Evolutionary conservation across 2,113 vertebrate genomes (phyloP), one percentile per base, ranked within the genome.

Genomic region (Egretta garzetta): DNA sequence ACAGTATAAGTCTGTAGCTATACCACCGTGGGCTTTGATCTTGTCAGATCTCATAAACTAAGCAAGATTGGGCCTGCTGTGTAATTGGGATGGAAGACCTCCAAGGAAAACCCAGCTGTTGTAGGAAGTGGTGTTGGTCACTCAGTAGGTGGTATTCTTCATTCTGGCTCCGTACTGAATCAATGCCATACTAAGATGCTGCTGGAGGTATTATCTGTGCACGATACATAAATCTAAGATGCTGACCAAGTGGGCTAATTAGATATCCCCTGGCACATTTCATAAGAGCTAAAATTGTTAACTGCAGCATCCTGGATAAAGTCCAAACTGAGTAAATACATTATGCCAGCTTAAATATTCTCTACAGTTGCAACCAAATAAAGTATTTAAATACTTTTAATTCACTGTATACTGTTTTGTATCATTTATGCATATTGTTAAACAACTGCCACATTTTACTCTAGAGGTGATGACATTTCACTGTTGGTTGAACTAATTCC

Each of bases 1-100:
- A 75, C 88, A 97, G 73, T 81, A 4, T 89, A 97, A 97, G 94
- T 92, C 96, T 97, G 86, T 87, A 97, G 83, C 73, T 93, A 49
- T 96, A 94, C 94, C 94, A 97, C 96, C 95, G 91, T 96, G 95
- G 96, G 95, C 93, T 97, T 97, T 97, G 96, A 97, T 97, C 96
- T 97, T 97, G 97, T 97, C 97, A 97, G 91, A 96, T 97, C 93
- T 97, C 95, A 97, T 97, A 97, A 97, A 97, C 97, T 91, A 96
- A 96, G 97, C 93, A 97, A 97, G 97, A 97, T 80, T 96, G 95
- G 96, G 91, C 95, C 76, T 96, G 97, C 96, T 96, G 95, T 75
- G 91, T 96, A 97, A 97, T 95, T 96, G 95, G 94, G 94, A 97
- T 97, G 95, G 97, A 97, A 96, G 95, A 96, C 90, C 97, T 97